Conservation (phyloP, 2,888 invertebrate genomes). For the Pterostichus niger region DNA sequence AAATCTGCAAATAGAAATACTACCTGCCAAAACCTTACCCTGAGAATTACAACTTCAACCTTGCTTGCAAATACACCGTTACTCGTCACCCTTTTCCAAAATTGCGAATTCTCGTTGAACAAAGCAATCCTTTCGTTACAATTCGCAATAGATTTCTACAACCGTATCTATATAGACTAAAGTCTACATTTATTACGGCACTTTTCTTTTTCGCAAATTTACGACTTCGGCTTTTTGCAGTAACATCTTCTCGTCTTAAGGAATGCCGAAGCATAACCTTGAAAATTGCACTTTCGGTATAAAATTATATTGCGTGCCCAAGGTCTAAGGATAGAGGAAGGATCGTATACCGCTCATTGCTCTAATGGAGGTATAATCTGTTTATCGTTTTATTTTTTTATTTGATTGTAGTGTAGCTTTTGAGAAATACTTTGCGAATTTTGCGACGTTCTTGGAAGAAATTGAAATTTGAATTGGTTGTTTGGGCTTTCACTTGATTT, state of each 20-base stretch:
- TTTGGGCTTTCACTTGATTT: constrained; percentile 6
- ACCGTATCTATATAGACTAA: neutral
- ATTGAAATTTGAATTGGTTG: neutral
- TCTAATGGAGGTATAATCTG: constrained; percentile 53
- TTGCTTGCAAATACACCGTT: constrained; percentile 29
- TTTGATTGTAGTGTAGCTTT: constrained; percentile 34
- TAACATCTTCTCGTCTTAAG: constrained; percentile 13
- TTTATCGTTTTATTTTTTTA: constrained; percentile 67
- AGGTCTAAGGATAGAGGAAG: constrained; percentile 18
- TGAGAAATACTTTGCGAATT: constrained; percentile 14
- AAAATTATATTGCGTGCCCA: constrained; percentile 60
- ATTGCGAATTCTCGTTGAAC: neutral
- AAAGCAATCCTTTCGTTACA: constrained; percentile 43
- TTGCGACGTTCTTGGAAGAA: neutral
- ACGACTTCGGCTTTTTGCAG: constrained; percentile 49
- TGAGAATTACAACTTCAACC: constrained; percentile 23
- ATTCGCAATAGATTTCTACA: neutral
- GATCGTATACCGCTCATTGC: constrained; percentile 4
- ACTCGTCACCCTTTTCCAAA: constrained; percentile 22
- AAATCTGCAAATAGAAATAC: neutral
- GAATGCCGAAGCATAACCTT: constrained; percentile 50
- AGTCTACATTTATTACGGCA: constrained; percentile 28
- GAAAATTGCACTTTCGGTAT: constrained; percentile 65
- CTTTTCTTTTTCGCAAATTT: constrained; percentile 29
- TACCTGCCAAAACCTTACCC: neutral